Evolutionary conservation across 2,888 invertebrate genomes (phyloP), one percentile per base, ranked within the genome.

Genomic region (Rhaphigaster nebulosa): DNA sequence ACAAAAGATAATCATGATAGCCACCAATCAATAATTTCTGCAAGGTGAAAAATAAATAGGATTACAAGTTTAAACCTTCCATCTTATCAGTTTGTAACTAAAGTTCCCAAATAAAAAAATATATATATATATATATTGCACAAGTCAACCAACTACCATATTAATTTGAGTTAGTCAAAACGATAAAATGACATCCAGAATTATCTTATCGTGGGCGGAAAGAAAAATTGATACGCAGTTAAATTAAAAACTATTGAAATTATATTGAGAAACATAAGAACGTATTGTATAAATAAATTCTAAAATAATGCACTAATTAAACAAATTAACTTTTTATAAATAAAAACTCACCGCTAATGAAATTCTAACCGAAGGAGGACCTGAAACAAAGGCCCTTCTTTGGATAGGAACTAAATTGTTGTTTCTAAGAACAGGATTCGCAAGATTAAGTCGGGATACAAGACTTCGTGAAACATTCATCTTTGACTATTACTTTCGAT

Each of bases 351-450:
- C 89, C 38, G 89, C 89, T 34, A 89, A n/a, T 26, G 91, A 87
- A 52, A 90, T n/a, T 87, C 90, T 87, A 13, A 76, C 52, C 10
- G 90, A 38, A n/a, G 90, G 90, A 70, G 90, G 90, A 12, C 90
- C 90, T 10, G 90, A 90, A 45, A 87, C 45, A 12, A 90, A 41
- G n/a, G 87, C 70, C 65, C 90, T 54, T 26, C 41, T 52, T 34
- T 90, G 90, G n/a, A n/a, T 12, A 41, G 45, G 15, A 29, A n/a
- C 56, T 50, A 88, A 29, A 38, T 65, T 88, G 23, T 76, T 65
- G 26, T 29, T 70, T n/a, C n/a, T n/a, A 8, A 88, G 23, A 29
- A 88, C 8, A 70, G 90, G 88, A 76, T 65, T 52, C 15, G 52
- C 52, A 52, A 52, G 52, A 20, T n/a, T 52, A 26, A 56, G 76